Percentiles rank a stretch among this genome's conserved stretches.
phyloP scores from a whole-genome alignment of 2,888 invertebrate species.

The Melinopterus prodromus region DNA sequence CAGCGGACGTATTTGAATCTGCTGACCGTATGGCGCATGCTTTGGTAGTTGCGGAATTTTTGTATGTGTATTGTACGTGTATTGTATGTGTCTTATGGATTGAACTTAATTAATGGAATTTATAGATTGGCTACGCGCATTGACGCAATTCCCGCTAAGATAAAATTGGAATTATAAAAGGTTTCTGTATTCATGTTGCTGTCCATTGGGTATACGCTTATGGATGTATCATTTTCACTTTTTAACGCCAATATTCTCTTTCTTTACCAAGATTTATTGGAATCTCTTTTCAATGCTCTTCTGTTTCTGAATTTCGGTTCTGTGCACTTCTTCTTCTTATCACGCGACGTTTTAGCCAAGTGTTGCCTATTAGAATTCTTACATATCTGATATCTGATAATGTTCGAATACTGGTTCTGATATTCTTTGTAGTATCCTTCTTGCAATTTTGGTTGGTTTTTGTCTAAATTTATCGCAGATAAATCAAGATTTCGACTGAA shows the following conservation, averaged over 20 bases:
- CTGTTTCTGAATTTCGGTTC: no score
- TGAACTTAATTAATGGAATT: background rate
- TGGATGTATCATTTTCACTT: no score
- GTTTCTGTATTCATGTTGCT: background rate
- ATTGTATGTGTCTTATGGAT: background rate
- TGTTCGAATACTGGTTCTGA: no score
- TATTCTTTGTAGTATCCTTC: no score
- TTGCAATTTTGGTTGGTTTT: no score
- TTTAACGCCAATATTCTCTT: background rate
- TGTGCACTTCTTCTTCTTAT: no score
- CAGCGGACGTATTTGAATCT: constrained; percentile 33
- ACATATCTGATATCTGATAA: no score
- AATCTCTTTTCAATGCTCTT: no score
- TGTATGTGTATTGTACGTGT: background rate
- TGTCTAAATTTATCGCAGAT: background rate
- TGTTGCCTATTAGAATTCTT: no score
- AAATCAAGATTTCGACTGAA: background rate
- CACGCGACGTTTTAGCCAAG: no score
- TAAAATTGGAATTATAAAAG: background rate
- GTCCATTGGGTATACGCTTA: no score
- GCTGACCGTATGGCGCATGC: constrained; percentile 34
- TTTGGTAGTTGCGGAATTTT: constrained; percentile 28
- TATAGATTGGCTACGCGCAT: background rate
- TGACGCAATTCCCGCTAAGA: background rate
- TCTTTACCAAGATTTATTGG: no score